Evolutionary conservation across 2,113 vertebrate species (phyloP).

Genomic region (Thryonomys swinderianus): DNA sequence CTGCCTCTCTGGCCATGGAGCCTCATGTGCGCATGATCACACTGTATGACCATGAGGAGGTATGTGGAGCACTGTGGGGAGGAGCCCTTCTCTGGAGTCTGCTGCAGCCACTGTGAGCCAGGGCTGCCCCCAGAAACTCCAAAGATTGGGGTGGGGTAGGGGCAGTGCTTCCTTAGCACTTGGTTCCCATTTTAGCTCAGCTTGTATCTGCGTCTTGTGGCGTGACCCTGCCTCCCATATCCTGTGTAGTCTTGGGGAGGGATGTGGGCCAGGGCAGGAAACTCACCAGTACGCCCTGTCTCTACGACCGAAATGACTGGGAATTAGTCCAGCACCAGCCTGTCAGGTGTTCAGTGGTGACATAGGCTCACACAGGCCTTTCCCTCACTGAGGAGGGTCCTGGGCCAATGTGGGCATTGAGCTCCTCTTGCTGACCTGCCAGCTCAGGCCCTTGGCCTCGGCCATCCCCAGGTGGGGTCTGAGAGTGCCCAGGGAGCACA

Average conservation of each 20-base stretch:
- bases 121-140: neutral
- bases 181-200: neutral
- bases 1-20: slow-evolving; percentile 90
- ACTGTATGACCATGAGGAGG: slow-evolving; percentile 98
- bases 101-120: neutral
- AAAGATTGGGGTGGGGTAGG: neutral
- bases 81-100: neutral
- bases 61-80: slow-evolving; percentile 16
- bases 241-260: neutral
- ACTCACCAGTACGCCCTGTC: neutral
- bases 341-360: neutral
- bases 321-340: neutral
- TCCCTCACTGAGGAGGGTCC: neutral
- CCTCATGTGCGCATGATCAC: slow-evolving; percentile 94
- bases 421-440: neutral
- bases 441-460: neutral
- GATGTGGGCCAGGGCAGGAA: neutral
- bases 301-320: neutral
- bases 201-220: neutral
- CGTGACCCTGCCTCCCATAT: accelerated
- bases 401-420: neutral
- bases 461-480: slow-evolving; percentile 92
- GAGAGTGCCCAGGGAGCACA: slow-evolving; percentile 95
- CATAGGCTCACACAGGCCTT: neutral
- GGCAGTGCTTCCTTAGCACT: neutral